Evolutionary conservation across 2,888 invertebrate species (phyloP).

Genomic region (Drosophila emarginata): DNA sequence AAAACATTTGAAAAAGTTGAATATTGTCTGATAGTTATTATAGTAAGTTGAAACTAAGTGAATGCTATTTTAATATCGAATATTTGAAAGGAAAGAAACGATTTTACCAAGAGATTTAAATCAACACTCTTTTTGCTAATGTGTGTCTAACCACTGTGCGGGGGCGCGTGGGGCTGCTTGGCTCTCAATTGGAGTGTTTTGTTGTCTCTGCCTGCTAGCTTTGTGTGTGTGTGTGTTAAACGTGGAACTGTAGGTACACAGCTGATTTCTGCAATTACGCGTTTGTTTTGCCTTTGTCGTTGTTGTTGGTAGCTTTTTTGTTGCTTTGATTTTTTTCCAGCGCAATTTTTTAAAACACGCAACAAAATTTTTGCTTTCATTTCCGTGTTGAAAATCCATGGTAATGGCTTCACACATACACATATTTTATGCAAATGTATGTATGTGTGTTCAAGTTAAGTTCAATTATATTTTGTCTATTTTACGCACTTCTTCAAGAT

Average conservation of each 20-base stretch:
- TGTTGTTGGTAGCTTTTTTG: constrained; percentile 46
- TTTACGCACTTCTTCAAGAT: constrained; percentile 55
- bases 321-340: constrained; percentile 61
- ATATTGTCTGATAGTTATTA: not conserved
- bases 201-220: constrained; percentile 47
- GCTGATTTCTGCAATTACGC: constrained; percentile 81
- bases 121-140: not conserved
- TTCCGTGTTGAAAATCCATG: constrained; percentile 55
- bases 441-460: not conserved
- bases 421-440: not conserved
- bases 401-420: constrained; percentile 25
- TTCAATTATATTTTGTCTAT: constrained; percentile 28
- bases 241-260: constrained; percentile 78
- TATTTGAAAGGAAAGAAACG: not conserved
- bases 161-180: constrained; percentile 34
- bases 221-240: constrained; percentile 45
- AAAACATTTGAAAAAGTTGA: not conserved
- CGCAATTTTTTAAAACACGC: constrained; percentile 54
- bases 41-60: too few relatives aligned
- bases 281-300: constrained; percentile 70
- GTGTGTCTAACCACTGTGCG: constrained; percentile 6
- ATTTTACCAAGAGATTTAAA: not conserved
- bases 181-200: constrained; percentile 59
- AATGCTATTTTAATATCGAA: too few relatives aligned
- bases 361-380: constrained; percentile 60